Conservation (phyloP, 2,113 vertebrate genomes). For the Malurus elegans region DNA sequence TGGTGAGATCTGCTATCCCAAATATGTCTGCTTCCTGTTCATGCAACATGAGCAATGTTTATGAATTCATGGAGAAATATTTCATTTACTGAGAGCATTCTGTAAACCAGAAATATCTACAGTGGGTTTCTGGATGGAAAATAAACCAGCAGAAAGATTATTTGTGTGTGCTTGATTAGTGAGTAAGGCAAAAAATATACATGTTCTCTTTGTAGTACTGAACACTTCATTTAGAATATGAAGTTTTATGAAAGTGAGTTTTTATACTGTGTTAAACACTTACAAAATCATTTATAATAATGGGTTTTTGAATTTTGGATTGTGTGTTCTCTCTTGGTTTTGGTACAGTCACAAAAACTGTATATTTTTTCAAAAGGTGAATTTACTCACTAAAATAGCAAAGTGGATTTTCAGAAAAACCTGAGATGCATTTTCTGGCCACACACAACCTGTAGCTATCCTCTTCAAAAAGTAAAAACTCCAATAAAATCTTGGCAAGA, state of each 20-base stretch:
- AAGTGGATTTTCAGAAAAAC: not conserved
- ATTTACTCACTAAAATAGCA: not conserved
- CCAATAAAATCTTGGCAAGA: not conserved
- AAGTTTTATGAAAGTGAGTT: not conserved
- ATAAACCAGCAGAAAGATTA: not conserved
- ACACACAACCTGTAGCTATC: not conserved
- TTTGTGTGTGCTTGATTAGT: not conserved
- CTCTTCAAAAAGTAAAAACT: not conserved
- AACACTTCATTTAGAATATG: not conserved
- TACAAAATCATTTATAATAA: not conserved
- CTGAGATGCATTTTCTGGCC: not conserved
- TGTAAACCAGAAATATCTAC: not conserved
- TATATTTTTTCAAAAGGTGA: not conserved
- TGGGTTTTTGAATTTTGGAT: fast-evolving
- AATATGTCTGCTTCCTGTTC: not conserved
- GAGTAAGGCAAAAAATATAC: not conserved
- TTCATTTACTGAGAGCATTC: not conserved
- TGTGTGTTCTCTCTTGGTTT: not conserved
- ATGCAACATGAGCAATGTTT: not conserved
- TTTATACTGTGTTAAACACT: not conserved
- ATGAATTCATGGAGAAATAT: not conserved
- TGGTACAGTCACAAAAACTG: not conserved
- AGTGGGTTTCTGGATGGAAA: not conserved
- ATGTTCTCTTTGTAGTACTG: not conserved
- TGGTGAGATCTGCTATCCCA: not conserved